Conservation (phyloP, 2,888 invertebrate species). For the Chloroclysta siterata region DNA sequence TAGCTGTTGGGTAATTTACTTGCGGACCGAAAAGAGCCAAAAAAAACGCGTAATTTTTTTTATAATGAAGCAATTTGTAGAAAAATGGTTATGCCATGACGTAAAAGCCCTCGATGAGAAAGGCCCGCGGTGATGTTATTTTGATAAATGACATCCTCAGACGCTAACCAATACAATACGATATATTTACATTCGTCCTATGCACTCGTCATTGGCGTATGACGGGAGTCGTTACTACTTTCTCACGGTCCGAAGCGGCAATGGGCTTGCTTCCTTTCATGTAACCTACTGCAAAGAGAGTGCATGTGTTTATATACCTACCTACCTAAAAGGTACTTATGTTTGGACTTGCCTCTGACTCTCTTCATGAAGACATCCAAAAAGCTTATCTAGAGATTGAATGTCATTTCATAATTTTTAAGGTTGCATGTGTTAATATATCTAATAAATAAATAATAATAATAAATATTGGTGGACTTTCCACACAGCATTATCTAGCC, state of each 20-base stretch:
- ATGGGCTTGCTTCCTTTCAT: neutral
- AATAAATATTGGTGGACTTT: too few relatives aligned
- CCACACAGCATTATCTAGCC: too few relatives aligned
- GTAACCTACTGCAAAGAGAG: neutral
- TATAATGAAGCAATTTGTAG: too few relatives aligned
- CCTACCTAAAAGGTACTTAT: too few relatives aligned
- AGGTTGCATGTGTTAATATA: too few relatives aligned
- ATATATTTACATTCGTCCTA: conserved; percentile 9
- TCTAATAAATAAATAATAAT: too few relatives aligned
- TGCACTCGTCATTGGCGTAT: conserved; percentile 1
- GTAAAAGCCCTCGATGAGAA: too few relatives aligned
- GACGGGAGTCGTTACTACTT: conserved; percentile 4
- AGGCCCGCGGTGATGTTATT: conserved; percentile 4
- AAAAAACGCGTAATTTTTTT: too few relatives aligned
- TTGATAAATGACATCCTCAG: conserved; percentile 28
- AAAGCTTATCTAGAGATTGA: neutral
- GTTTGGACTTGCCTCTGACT: neutral
- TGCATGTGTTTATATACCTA: neutral
- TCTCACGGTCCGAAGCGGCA: conserved; percentile 12
- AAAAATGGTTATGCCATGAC: too few relatives aligned
- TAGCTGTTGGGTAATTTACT: too few relatives aligned
- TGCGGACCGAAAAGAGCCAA: too few relatives aligned
- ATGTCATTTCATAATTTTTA: too few relatives aligned
- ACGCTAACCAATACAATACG: conserved; percentile 21
- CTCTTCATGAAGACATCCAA: neutral